Evolutionary conservation across 2,888 invertebrate genomes (phyloP).

Genomic region (Zhuqinia jingwanae): DNA sequence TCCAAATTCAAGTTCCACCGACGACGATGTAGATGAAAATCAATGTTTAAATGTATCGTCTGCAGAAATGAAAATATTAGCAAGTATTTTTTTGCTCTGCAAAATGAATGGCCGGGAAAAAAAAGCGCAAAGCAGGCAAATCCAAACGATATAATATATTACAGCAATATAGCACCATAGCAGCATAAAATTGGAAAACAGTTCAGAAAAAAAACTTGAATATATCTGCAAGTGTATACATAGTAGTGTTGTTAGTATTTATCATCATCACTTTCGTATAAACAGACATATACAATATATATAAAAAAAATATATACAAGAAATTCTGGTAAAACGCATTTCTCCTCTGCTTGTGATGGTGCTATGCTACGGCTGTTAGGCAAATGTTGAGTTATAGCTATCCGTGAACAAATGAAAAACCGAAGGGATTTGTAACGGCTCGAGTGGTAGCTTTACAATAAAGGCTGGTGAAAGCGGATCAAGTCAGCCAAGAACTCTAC

Average conservation of each 20-base stretch:
- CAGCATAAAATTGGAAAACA: constrained; percentile 30
- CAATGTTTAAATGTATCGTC: not conserved
- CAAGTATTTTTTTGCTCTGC: not conserved
- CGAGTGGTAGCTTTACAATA: constrained; percentile 60
- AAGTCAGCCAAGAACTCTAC: constrained; percentile 62
- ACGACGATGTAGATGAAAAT: not conserved
- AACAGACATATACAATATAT: not conserved
- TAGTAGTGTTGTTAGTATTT: not conserved
- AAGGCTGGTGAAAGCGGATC: constrained; percentile 67
- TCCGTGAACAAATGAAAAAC: constrained; percentile 66
- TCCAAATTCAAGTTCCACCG: not conserved
- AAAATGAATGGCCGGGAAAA: not conserved
- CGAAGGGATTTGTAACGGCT: constrained; percentile 67
- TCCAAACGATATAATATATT: not conserved
- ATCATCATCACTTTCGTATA: not conserved
- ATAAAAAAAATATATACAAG: not conserved
- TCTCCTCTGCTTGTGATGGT: not conserved
- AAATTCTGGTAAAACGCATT: constrained; percentile 22
- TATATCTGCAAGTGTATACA: not conserved
- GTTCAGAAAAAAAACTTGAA: not conserved
- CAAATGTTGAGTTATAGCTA: constrained; percentile 51
- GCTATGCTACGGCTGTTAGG: constrained; percentile 10
- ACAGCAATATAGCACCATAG: not conserved
- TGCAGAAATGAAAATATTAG: constrained; percentile 3
- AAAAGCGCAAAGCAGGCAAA: constrained; percentile 1